Conservation (phyloP, 2,888 invertebrate species). For the Malthinus flaveolus region DNA sequence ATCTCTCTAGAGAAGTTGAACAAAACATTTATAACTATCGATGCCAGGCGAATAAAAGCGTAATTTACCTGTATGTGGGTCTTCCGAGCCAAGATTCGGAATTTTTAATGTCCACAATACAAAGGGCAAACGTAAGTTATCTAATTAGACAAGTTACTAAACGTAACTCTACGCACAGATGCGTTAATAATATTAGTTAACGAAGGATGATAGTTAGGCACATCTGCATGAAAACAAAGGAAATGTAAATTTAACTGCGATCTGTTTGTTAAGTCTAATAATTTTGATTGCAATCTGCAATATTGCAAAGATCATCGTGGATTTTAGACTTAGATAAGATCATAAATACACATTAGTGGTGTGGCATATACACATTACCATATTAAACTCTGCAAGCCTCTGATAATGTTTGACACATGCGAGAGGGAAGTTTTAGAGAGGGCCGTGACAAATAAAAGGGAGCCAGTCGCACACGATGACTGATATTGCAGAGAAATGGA, state of each 20-base stretch:
- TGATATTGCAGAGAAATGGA: slow-evolving; percentile 32
- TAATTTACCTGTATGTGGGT: too few species aligned
- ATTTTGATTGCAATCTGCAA: slow-evolving; percentile 45
- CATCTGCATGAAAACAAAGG: slow-evolving; percentile 42
- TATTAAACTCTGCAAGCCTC: slow-evolving; percentile 38
- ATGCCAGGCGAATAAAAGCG: too few species aligned
- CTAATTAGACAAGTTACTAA: slow-evolving; percentile 9
- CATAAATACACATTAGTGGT: slow-evolving; percentile 46
- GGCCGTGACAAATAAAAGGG: slow-evolving; percentile 30
- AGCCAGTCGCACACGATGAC: slow-evolving; percentile 12
- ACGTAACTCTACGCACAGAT: slow-evolving; percentile 20
- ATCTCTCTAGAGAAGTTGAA: too few species aligned
- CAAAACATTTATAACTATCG: too few species aligned
- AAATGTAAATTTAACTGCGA: slow-evolving; percentile 44
- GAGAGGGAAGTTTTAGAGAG: slow-evolving; percentile 24
- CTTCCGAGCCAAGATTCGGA: neutral
- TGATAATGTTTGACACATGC: slow-evolving; percentile 36
- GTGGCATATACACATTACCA: slow-evolving; percentile 38
- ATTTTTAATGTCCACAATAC: neutral
- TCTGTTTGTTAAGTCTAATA: slow-evolving; percentile 46
- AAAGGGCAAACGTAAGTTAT: slow-evolving; percentile 1
- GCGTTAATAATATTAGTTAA: slow-evolving; percentile 24
- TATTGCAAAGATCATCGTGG: slow-evolving; percentile 33
- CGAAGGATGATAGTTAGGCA: slow-evolving; percentile 31
- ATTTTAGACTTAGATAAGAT: slow-evolving; percentile 37